Conservation (phyloP, 2,888 invertebrate genomes). For the Linnaemya vulpina region DNA sequence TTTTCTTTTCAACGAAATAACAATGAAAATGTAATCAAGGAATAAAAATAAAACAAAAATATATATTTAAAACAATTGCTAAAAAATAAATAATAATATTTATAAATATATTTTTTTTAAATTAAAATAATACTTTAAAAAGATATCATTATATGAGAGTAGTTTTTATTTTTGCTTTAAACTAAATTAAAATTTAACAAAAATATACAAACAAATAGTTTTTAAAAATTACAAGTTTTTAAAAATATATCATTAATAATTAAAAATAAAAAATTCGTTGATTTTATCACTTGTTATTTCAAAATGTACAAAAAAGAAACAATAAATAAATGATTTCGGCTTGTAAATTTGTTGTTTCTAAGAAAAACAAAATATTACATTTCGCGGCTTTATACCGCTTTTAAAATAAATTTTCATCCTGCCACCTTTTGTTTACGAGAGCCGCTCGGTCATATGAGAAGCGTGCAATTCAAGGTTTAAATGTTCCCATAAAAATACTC, state of each 20-base stretch:
- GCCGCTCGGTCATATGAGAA: too few relatives aligned
- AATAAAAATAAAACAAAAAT: slow-evolving; percentile 1
- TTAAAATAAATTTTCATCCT: too few relatives aligned
- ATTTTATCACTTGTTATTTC: slow-evolving; percentile 64
- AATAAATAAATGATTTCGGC: slow-evolving; percentile 16
- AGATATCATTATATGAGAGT: slow-evolving; percentile 11
- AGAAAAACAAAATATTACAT: too few relatives aligned
- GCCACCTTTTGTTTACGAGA: too few relatives aligned
- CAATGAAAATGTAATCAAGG: background rate
- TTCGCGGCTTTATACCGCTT: too few relatives aligned
- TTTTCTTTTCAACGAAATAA: slow-evolving; percentile 2
- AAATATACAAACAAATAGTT: slow-evolving; percentile 23
- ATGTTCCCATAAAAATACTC: too few relatives aligned
- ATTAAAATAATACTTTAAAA: slow-evolving; percentile 50
- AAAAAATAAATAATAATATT: slow-evolving; percentile 4
- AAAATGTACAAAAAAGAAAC: slow-evolving; percentile 27
- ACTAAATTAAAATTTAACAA: slow-evolving; percentile 16
- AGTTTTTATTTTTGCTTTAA: background rate
- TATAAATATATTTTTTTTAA: background rate
- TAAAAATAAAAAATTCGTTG: slow-evolving; percentile 67
- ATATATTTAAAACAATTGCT: slow-evolving; percentile 6
- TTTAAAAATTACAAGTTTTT: background rate
- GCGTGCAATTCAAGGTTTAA: too few relatives aligned
- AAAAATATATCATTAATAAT: slow-evolving; percentile 2
- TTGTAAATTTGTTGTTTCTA: background rate